Base-by-base conservation (phyloP, 2,888 invertebrate species). In the Pasiphila rectangulata region DNA sequence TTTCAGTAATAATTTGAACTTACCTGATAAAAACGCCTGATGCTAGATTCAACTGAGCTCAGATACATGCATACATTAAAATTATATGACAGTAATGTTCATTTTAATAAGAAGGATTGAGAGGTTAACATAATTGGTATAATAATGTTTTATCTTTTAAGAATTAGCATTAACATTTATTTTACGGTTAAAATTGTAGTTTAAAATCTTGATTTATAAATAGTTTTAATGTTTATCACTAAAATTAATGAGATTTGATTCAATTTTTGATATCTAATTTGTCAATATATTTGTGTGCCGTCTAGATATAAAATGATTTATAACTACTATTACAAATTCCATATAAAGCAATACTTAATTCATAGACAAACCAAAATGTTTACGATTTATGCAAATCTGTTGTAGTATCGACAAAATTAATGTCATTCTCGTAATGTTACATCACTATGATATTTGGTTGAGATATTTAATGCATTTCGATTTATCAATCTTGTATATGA, bases 401-500 rank as follows among this genome's bases (percentile, higher is more conserved):
- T 12, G 16, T 36, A 29, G 10, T 32, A 35, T 41, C 44, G 43
- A 37, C 29, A 45, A 25, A 39, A 36, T 50, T 36, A 35, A 51
- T 51, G 40, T 43, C 34, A 7, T 38, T 38, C 35, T 25, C 24
- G 4, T 27, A 25, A 24, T 32, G 41, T 47, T 41, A 48, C 34
- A 29, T 44, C 46, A 41, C 40, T 34, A 21, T 40, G 39, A 36
- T 34, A 20, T 35, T 41, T 34, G 43, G 37, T 10, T 39, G 13
- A 15, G 16, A 41, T 19, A 20, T 36, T 32, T 15, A 17, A 36
- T 42, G 16, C 21, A 16, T 15, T 47, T 27, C 16, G 25, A 54
- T 54, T 51, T 29, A 16, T 52, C 52, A 54, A 19, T 46, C 43
- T 51, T 34, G 19, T 21, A 32, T 38, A 23, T 34, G 41, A 25